These are phyloP conservation scores for Ctena decussata DNA, from an alignment of 2,888 invertebrate species.

Conservation along the genomic window DNA sequence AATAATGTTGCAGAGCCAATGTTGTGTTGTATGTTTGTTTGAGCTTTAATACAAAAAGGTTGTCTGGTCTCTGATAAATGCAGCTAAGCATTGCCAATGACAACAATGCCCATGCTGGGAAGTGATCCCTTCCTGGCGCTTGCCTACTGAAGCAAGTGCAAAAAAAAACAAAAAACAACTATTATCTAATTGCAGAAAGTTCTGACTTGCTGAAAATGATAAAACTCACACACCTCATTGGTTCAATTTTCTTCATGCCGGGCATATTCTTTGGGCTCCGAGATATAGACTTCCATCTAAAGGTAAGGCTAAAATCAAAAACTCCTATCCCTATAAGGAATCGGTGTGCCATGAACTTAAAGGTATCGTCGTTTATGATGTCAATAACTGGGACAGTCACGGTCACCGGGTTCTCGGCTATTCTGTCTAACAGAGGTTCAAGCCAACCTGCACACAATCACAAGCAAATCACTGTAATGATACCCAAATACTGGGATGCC, in stretches of 20 bases:
- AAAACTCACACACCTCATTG: neutral
- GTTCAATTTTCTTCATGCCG: neutral
- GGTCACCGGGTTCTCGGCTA: constrained; percentile 57
- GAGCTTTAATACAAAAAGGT: too few species aligned
- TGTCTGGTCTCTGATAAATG: too few species aligned
- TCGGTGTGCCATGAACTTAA: constrained; percentile 25
- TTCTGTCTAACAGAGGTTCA: constrained; percentile 63
- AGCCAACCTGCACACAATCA: constrained; percentile 70
- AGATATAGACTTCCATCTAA: neutral
- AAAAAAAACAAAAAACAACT: too few species aligned
- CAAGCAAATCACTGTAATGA: too few species aligned
- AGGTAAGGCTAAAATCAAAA: neutral
- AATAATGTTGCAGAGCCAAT: too few species aligned
- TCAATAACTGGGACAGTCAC: constrained; percentile 71
- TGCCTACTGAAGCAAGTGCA: too few species aligned
- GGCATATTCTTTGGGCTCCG: neutral
- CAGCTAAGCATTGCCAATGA: too few species aligned
- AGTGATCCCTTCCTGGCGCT: too few species aligned
- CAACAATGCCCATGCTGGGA: too few species aligned
- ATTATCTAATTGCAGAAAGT: too few species aligned
- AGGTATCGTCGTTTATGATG: constrained; percentile 62
- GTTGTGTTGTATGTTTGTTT: too few species aligned
- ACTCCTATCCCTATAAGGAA: neutral
- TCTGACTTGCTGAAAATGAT: neutral
- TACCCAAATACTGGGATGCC: too few species aligned